Evolutionary conservation across 2,888 invertebrate species (phyloP).

Genomic region (Hemicrepidius hirtus): DNA sequence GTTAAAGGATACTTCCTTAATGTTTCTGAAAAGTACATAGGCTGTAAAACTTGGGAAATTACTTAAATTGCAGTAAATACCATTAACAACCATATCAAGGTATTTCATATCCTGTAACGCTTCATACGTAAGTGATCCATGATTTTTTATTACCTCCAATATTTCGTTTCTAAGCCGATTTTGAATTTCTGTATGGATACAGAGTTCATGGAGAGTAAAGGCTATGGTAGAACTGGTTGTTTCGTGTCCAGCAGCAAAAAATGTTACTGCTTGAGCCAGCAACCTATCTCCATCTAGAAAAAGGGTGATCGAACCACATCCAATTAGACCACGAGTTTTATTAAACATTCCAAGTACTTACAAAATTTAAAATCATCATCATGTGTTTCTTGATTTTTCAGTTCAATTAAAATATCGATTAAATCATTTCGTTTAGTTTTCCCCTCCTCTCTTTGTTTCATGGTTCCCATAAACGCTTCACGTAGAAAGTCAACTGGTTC

Average conservation of each 20-base stretch:
- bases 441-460: conserved; percentile 51
- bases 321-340: no score
- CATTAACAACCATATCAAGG: conserved; percentile 73
- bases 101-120: conserved; percentile 73
- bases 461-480: conserved; percentile 65
- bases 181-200: conserved; percentile 71
- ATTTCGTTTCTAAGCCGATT: conserved; percentile 72
- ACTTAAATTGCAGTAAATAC: conserved; percentile 61
- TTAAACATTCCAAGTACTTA: no score
- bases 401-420: conserved; percentile 70
- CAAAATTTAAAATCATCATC: conserved; percentile 58
- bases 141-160: conserved; percentile 61
- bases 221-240: conserved; percentile 73
- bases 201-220: conserved; percentile 72
- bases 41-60: neutral
- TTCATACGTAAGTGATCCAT: conserved; percentile 71
- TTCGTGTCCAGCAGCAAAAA: conserved; percentile 75
- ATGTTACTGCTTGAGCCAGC: conserved; percentile 71
- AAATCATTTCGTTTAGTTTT: conserved; percentile 69
- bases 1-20: conserved; percentile 70
- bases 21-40: conserved; percentile 64
- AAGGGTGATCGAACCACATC: no score
- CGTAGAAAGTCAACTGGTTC: conserved; percentile 64
- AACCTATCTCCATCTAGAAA: conserved; percentile 66
- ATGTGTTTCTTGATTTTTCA: conserved; percentile 57